Evolutionary conservation across 2,113 vertebrate species (phyloP).

Genomic region (Emydura subglobosa): DNA sequence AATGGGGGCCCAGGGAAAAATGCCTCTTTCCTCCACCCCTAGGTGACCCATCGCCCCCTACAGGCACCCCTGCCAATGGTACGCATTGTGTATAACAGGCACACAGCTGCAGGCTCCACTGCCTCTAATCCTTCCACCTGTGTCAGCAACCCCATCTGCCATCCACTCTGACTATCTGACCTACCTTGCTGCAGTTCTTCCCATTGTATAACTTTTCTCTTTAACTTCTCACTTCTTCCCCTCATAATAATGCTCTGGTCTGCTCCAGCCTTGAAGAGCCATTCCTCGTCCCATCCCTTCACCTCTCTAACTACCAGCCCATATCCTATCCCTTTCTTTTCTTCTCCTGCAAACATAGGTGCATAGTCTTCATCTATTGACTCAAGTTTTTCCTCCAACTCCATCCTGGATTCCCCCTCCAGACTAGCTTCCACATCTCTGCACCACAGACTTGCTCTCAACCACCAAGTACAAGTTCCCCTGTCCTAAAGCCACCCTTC

Average conservation of each 20-base stretch:
- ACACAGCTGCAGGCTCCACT: no score
- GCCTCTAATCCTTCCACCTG: background rate
- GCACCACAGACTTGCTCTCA: background rate
- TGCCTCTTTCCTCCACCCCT: no score
- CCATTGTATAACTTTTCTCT: background rate
- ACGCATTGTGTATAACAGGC: no score
- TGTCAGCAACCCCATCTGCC: background rate
- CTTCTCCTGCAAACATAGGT: background rate
- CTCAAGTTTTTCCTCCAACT: background rate
- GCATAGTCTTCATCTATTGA: background rate
- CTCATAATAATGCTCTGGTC: background rate
- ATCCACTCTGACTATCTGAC: background rate
- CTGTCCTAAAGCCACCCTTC: background rate
- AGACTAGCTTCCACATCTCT: background rate
- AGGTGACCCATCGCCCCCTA: no score
- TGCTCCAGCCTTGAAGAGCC: background rate
- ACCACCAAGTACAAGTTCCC: background rate
- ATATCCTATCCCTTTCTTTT: background rate
- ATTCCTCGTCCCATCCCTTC: background rate
- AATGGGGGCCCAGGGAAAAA: no score
- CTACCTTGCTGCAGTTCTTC: background rate
- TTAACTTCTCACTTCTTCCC: background rate
- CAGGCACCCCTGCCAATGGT: no score
- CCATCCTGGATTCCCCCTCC: background rate
- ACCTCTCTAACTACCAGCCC: background rate